Evolutionary conservation across 2,113 vertebrate genomes (phyloP).

Genomic region (Austrofundulus limnaeus): DNA sequence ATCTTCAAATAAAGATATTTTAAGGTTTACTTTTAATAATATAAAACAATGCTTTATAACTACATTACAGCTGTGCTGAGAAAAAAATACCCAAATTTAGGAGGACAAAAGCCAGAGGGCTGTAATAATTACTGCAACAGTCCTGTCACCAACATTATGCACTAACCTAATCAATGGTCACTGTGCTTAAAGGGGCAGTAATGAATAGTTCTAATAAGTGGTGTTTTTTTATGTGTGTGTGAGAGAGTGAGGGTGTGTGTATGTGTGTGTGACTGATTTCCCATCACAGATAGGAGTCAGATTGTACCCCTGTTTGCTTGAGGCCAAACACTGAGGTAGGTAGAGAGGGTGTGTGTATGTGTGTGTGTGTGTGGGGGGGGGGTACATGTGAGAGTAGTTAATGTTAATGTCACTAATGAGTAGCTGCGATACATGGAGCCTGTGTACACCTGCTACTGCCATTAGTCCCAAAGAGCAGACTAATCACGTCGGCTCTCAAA

Average conservation of each 20-base stretch:
- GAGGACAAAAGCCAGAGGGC: constrained; percentile 29
- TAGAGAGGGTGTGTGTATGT: constrained; percentile 21
- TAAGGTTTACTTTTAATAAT: background rate
- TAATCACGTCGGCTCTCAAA: constrained; percentile 57
- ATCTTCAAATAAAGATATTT: background rate
- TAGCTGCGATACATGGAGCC: constrained; percentile 49
- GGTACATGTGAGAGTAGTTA: constrained; percentile 14
- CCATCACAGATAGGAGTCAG: constrained; percentile 59
- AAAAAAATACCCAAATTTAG: constrained; percentile 10
- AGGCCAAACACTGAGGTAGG: constrained; percentile 75
- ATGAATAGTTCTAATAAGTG: constrained; percentile 56
- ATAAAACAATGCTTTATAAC: background rate
- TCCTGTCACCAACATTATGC: constrained; percentile 51
- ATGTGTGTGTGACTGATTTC: constrained; percentile 57
- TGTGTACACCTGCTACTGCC: constrained; percentile 65
- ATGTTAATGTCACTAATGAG: constrained; percentile 61
- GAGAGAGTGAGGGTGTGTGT: background rate
- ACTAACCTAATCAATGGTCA: constrained; percentile 65
- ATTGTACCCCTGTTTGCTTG: constrained; percentile 46
- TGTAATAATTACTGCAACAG: constrained; percentile 53
- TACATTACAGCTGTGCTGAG: background rate
- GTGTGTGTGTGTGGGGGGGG: constrained; percentile 18
- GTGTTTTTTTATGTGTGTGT: constrained; percentile 18
- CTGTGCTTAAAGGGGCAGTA: constrained; percentile 56
- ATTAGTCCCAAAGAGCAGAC: constrained; percentile 55